Evolutionary conservation across 1,140 invertebrate species (phyloP), one percentile per base, ranked within the genome.

Genomic region (Saxidomus purpurata): DNA sequence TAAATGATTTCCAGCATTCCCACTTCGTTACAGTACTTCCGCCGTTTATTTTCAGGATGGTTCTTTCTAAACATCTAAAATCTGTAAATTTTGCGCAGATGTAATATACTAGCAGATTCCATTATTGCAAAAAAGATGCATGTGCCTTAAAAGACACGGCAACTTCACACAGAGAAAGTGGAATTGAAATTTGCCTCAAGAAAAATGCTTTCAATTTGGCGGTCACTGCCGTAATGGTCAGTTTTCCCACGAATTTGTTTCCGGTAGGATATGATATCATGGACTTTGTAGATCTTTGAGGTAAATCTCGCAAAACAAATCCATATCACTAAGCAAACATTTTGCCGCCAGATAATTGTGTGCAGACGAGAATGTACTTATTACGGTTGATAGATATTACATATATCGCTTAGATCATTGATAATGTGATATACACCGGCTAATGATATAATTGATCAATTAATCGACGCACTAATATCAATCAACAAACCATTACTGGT

Each of bases 391-490:
- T 31, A 79, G 47, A 36, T 36, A 79, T 79, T 79, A 79, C 47
- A 36, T 34, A 36, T 55, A 52, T 79, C 76, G 47, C 76, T 79
- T 79, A 79, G 43, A 79, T 79, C 76, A 79, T 52, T 34, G 76
- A 1, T 55, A 28, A 55, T 79, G 28, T 19, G 47, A 47, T 52
- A 79, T 79, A 79, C 43, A 79, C 28, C n/a, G 28, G 76, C 22
- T 52, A 79, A 79, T 55, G 43, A 3, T 82, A 59, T 82, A 82
- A 82, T 82, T 63, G 61, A 82, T 82, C 61, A 82, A 82, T 82
- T 82, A 82, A 82, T 82, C 80, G 55, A 63, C 31, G 13, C 52
- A 59, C 34, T 36, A 82, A 43, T 43, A 67, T 67, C 36, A 63
- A 82, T 82, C 80, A 82, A 82, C 55, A 82, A 15, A 67, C 31